phyloP scores from a whole-genome alignment of 1,140 invertebrate genomes.

The Micrasema minimum region DNA sequence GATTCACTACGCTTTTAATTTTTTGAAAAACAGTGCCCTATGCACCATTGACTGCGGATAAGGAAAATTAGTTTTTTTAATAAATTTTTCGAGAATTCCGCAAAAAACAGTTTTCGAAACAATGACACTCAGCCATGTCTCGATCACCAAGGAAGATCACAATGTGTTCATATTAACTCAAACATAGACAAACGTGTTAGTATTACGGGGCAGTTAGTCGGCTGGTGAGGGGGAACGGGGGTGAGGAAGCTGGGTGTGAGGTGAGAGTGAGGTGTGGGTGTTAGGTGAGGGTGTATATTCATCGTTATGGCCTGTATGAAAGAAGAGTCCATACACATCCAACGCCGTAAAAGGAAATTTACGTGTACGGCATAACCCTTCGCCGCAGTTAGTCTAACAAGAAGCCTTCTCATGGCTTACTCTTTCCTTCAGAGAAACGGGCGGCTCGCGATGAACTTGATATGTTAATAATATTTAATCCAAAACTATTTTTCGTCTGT shows the following conservation, averaged over 20 bases:
- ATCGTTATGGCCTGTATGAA: constrained; percentile 53
- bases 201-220: constrained; percentile 19
- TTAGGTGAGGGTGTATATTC: constrained; percentile 45
- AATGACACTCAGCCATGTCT: too few species aligned
- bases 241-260: not conserved
- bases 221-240: constrained; percentile 4
- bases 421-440: constrained; percentile 40
- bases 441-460: constrained; percentile 34
- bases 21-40: too few species aligned
- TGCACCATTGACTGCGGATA: too few species aligned
- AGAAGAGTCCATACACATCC: constrained; percentile 50
- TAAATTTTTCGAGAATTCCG: too few species aligned
- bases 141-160: constrained; percentile 8
- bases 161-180: constrained; percentile 13
- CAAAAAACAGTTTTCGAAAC: too few species aligned
- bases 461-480: not conserved
- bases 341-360: constrained; percentile 54
- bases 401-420: constrained; percentile 49
- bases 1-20: too few species aligned
- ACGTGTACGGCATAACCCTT: constrained; percentile 53
- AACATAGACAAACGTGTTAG: constrained; percentile 15
- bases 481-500: too few species aligned
- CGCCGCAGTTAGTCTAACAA: constrained; percentile 54
- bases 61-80: too few species aligned
- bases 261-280: too few species aligned